Evolutionary conservation across 1,140 invertebrate species (phyloP).

Genomic region (Microplitis demolitor): DNA sequence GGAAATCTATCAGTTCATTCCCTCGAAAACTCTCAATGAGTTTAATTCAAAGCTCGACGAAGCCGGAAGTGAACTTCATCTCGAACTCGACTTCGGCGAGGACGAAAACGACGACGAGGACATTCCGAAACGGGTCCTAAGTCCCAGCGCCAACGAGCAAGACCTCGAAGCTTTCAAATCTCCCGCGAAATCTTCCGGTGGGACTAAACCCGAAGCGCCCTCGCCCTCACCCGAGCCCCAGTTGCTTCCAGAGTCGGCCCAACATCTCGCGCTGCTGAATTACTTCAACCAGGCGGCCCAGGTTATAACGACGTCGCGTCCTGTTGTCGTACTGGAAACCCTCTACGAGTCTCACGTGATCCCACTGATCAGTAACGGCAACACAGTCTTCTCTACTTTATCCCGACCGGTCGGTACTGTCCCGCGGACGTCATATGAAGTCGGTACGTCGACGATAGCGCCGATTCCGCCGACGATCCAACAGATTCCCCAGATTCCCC

Average conservation of each 20-base stretch:
- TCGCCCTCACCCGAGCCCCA: conserved; percentile 55
- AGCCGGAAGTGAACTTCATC: conserved; percentile 83
- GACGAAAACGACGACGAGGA: conserved; percentile 77
- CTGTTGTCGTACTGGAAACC: conserved; percentile 76
- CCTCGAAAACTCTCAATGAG: conserved; percentile 85
- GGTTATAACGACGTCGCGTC: conserved; percentile 77
- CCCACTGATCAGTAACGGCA: conserved; percentile 74
- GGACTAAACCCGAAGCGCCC: conserved; percentile 55
- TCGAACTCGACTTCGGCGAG: conserved; percentile 83
- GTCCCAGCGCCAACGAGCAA: conserved; percentile 69
- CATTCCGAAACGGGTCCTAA: conserved; percentile 62
- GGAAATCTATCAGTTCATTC: conserved; percentile 84
- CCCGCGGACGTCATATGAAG: conserved; percentile 73
- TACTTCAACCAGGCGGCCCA: conserved; percentile 74
- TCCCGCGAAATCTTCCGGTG: conserved; percentile 39
- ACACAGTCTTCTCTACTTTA: conserved; percentile 76
- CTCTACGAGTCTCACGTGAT: conserved; percentile 81
- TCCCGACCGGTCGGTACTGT: conserved; percentile 76
- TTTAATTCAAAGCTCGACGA: conserved; percentile 85
- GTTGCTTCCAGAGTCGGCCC: conserved; percentile 73
- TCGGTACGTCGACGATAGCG: conserved; percentile 73
- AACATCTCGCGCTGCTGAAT: conserved; percentile 74
- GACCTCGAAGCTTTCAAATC: conserved; percentile 68
- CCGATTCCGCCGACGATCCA: conserved; percentile 47
- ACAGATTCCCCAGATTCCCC: conserved; percentile 58